phyloP scores from a whole-genome alignment of 2,113 vertebrate genomes.

The Saimiri boliviensis region DNA sequence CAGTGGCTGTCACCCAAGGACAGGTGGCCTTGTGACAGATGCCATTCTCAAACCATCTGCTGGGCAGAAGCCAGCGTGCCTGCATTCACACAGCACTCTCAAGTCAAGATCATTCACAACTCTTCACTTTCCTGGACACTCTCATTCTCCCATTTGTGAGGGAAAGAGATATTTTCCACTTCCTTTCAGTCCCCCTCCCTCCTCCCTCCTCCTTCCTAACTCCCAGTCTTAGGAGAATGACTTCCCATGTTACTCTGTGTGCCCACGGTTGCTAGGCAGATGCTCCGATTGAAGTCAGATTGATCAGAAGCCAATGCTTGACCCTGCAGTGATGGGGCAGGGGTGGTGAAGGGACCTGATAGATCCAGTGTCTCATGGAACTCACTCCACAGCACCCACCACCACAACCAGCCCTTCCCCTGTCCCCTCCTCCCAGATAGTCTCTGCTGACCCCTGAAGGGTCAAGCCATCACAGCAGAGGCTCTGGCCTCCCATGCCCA shows the following conservation, averaged over 20 bases:
- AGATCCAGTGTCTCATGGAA: not conserved
- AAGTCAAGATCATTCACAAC: not conserved
- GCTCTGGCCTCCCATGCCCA: not conserved
- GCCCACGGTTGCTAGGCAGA: not conserved
- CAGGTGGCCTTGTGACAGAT: too few relatives aligned
- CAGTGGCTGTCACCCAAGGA: too few relatives aligned
- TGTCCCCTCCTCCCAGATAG: accelerated
- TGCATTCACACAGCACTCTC: not conserved
- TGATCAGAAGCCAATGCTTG: not conserved
- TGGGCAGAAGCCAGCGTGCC: not conserved
- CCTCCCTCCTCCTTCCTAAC: not conserved
- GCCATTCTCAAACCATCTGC: not conserved
- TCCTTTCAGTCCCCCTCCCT: not conserved
- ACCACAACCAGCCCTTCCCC: not conserved
- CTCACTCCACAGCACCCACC: accelerated
- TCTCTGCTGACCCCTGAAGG: not conserved
- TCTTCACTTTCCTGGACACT: not conserved
- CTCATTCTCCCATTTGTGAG: not conserved
- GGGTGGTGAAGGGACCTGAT: not conserved
- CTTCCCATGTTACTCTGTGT: not conserved
- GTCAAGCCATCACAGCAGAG: not conserved
- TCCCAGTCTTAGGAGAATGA: not conserved
- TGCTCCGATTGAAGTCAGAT: not conserved
- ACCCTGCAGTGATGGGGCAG: not conserved
- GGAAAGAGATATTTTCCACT: not conserved